A percentile compares a stretch with the other conserved stretches of the same genome.
These are phyloP conservation scores for Microplitis demolitor DNA, from an alignment of 1,140 invertebrate genomes.

Conservation along the genomic window DNA sequence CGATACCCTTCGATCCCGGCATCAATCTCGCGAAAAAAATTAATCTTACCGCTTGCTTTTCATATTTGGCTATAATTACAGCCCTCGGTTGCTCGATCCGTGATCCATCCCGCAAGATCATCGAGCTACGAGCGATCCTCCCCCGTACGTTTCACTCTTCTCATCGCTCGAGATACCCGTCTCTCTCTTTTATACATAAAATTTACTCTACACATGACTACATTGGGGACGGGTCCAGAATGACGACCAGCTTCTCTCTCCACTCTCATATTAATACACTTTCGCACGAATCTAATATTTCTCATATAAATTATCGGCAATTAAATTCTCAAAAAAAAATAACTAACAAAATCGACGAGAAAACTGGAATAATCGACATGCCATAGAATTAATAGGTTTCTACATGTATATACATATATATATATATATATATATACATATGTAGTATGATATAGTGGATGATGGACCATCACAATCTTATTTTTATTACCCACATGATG, in stretches of 20 bases:
- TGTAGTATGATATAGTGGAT: background rate
- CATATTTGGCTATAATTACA: slow-evolving; percentile 62
- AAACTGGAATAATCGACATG: slow-evolving; percentile 28
- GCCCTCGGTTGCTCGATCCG: slow-evolving; percentile 40
- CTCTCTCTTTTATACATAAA: background rate
- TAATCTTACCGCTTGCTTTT: slow-evolving; percentile 54
- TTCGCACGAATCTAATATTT: slow-evolving; percentile 63
- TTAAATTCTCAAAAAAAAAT: slow-evolving; percentile 49
- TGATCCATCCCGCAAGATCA: slow-evolving; percentile 32
- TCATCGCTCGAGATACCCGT: background rate
- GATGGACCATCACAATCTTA: slow-evolving; percentile 1
- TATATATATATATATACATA: too few relatives aligned
- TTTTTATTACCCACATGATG: background rate
- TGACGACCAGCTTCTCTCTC: background rate
- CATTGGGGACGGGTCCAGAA: background rate
- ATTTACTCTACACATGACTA: background rate
- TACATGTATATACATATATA: background rate
- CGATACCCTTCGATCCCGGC: slow-evolving; percentile 55
- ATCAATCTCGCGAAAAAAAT: slow-evolving; percentile 59
- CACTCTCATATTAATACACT: slow-evolving; percentile 53
- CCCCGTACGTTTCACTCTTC: background rate
- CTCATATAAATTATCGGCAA: slow-evolving; percentile 60
- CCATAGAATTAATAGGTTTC: slow-evolving; percentile 13
- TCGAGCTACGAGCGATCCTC: slow-evolving; percentile 5
- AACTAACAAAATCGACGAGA: slow-evolving; percentile 39